Percentiles rank a stretch among this genome's conserved stretches.
phyloP scores from a whole-genome alignment of 2,888 invertebrate species.

The Noctuana brunneofusca region DNA sequence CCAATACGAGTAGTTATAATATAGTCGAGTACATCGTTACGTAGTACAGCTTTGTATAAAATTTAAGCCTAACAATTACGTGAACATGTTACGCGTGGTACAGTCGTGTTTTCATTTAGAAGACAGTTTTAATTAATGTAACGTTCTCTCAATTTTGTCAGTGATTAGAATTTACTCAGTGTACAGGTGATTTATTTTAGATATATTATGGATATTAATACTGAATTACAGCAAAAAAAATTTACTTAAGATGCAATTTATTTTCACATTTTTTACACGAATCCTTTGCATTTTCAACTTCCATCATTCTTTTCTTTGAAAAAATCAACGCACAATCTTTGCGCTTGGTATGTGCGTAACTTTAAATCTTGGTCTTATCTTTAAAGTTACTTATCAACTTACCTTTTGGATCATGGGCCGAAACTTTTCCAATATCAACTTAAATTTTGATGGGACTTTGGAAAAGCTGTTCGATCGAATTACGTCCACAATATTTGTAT shows the following conservation, averaged over 20 bases:
- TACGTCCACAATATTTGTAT: not conserved
- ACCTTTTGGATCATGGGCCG: not conserved
- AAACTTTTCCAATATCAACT: slow-evolving; percentile 7
- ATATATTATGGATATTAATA: too few relatives aligned
- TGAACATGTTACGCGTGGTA: not conserved
- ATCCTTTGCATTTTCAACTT: too few relatives aligned
- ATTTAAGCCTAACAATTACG: slow-evolving; percentile 8
- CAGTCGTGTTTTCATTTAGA: not conserved
- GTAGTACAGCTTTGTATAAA: not conserved
- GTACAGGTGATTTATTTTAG: not conserved
- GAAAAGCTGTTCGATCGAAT: not conserved
- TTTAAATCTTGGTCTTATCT: slow-evolving; percentile 1
- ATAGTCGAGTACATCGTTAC: too few relatives aligned
- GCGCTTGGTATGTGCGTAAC: too few relatives aligned
- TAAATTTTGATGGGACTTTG: not conserved
- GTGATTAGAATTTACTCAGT: not conserved
- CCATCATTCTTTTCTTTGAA: too few relatives aligned
- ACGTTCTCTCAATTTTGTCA: not conserved
- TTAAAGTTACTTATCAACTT: not conserved
- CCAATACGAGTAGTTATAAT: too few relatives aligned
- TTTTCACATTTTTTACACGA: too few relatives aligned
- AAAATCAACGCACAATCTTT: too few relatives aligned
- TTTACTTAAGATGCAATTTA: too few relatives aligned
- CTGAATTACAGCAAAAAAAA: too few relatives aligned
- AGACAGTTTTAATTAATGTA: slow-evolving; percentile 5